A percentile compares a stretch with the other conserved stretches of the same genome.
These are phyloP conservation scores for Phyllotis vaccarum DNA, from an alignment of 2,797 vertebrate genomes.

Conservation along the genomic window DNA sequence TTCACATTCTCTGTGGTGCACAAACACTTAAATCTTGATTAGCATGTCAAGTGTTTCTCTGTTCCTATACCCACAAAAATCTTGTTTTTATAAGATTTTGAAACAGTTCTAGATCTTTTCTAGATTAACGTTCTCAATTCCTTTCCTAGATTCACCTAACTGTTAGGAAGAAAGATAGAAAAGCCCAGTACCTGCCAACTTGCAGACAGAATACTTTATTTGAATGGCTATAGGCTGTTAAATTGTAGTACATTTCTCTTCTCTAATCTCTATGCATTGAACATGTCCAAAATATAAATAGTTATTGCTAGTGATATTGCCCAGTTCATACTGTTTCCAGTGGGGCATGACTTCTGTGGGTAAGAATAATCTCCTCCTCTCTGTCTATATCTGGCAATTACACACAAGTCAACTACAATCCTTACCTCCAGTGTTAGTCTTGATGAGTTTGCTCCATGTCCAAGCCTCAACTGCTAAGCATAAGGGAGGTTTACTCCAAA, in stretches of 20 bases:
- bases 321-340: constrained; percentile 71
- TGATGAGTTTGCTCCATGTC: constrained; percentile 62
- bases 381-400: constrained; percentile 43
- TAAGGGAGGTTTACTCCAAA: constrained; percentile 69
- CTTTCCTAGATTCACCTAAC: constrained; percentile 48
- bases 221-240: constrained; percentile 77
- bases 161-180: constrained; percentile 29
- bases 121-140: constrained; percentile 59
- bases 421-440: constrained; percentile 58
- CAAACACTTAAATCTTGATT: neutral
- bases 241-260: constrained; percentile 79
- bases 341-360: constrained; percentile 70
- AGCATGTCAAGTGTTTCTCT: neutral
- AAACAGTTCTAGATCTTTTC: constrained; percentile 50
- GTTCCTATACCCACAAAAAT: neutral
- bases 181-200: constrained; percentile 14
- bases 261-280: constrained; percentile 78
- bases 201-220: constrained; percentile 73
- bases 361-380: constrained; percentile 72
- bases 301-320: constrained; percentile 79
- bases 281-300: constrained; percentile 78
- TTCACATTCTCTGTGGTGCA: neutral
- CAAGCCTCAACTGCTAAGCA: constrained; percentile 27
- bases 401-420: constrained; percentile 56
- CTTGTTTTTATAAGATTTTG: constrained; percentile 29